A percentile compares a stretch with the other conserved stretches of the same genome.
These are phyloP conservation scores for Operophtera brumata DNA, from an alignment of 2,888 invertebrate species.

Conservation along the genomic window DNA sequence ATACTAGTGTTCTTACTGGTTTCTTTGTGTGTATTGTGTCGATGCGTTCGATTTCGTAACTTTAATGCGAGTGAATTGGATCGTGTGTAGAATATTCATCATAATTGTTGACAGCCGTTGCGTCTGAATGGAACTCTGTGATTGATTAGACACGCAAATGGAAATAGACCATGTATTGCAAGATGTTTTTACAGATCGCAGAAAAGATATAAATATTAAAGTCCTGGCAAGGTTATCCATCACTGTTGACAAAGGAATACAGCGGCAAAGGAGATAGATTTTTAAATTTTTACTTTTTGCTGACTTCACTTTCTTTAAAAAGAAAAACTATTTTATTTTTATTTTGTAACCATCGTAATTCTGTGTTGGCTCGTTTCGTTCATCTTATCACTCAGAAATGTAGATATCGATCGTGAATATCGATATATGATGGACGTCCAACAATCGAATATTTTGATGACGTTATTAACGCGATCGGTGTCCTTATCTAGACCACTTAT, in stretches of 20 bases:
- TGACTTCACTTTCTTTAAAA: slow-evolving; percentile 9
- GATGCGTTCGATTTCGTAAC: slow-evolving; percentile 54
- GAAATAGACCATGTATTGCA: slow-evolving; percentile 42
- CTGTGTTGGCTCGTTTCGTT: slow-evolving; percentile 17
- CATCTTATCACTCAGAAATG: slow-evolving; percentile 22
- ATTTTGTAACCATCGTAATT: slow-evolving; percentile 16
- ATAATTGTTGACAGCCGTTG: slow-evolving; percentile 55
- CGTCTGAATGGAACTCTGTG: slow-evolving; percentile 48
- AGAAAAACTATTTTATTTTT: slow-evolving; percentile 4
- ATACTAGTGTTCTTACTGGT: slow-evolving; percentile 1
- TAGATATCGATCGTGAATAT: slow-evolving; percentile 38
- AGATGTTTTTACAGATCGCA: slow-evolving; percentile 32
- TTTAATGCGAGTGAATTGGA: slow-evolving; percentile 50
- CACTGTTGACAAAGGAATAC: slow-evolving; percentile 28
- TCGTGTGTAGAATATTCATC: slow-evolving; percentile 56
- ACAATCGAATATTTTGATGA: slow-evolving; percentile 33
- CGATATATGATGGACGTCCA: slow-evolving; percentile 42
- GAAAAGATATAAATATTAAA: slow-evolving; percentile 29
- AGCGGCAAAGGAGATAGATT: slow-evolving; percentile 16
- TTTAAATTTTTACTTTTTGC: slow-evolving; percentile 21
- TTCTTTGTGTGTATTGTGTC: slow-evolving; percentile 14
- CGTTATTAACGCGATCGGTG: slow-evolving; percentile 47
- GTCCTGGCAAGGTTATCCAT: slow-evolving; percentile 43
- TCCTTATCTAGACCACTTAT: slow-evolving; percentile 63
- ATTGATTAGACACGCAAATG: slow-evolving; percentile 52